phyloP scores from a whole-genome alignment of 1,140 invertebrate species.

The Marisa cornuarietis region DNA sequence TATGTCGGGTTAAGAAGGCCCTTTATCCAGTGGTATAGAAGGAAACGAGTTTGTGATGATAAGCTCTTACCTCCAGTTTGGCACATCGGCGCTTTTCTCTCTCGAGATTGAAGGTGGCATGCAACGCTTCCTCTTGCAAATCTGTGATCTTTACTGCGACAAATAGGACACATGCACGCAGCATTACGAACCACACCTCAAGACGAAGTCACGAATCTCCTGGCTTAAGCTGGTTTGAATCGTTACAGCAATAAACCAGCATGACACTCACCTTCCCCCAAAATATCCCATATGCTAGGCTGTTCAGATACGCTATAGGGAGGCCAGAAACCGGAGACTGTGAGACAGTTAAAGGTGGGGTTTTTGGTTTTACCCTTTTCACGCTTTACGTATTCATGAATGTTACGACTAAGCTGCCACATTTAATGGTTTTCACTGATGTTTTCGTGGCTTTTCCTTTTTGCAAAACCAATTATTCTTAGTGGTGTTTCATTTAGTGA shows the following conservation, averaged over 20 bases:
- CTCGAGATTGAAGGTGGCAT: conserved; percentile 10
- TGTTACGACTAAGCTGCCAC: background rate
- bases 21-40: background rate
- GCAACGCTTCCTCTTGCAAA: conserved; percentile 27
- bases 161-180: background rate
- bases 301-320: no score
- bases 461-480: background rate
- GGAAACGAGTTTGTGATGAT: background rate
- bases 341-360: no score
- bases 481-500: background rate
- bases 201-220: background rate
- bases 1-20: no score
- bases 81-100: conserved; percentile 33
- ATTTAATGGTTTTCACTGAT: background rate
- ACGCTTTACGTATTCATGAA: background rate
- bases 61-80: conserved; percentile 31
- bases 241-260: background rate
- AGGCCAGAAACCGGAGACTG: no score
- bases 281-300: background rate
- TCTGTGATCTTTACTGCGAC: conserved; percentile 27
- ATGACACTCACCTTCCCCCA: background rate
- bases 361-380: background rate
- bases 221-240: background rate
- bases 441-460: background rate
- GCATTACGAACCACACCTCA: background rate